Percentiles rank a stretch among this genome's conserved stretches.
Conservation (phyloP, 2,113 vertebrate genomes). For the Galeopterus variegatus region DNA sequence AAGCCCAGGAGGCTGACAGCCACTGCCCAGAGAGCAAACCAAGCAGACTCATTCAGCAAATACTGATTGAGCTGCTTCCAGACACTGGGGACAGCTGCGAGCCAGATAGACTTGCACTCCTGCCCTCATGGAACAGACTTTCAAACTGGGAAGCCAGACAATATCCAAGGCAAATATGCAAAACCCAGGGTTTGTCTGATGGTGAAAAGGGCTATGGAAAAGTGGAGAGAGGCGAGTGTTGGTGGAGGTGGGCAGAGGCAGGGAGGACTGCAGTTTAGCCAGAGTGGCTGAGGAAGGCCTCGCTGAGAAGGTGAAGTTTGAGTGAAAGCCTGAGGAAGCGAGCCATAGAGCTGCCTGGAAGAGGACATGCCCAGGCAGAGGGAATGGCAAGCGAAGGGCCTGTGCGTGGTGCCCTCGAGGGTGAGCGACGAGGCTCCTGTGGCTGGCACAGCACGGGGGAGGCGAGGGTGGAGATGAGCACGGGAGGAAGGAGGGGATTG, state of each 20-base stretch:
- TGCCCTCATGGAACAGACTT: no score
- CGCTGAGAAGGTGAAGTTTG: no score
- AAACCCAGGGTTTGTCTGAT: neutral
- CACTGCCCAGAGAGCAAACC: neutral
- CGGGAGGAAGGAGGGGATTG: neutral
- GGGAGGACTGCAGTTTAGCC: neutral
- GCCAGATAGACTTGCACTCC: neutral
- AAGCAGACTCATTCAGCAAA: accelerated
- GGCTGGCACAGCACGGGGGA: neutral
- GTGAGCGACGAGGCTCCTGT: neutral
- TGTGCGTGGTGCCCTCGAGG: accelerated
- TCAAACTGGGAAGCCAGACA: neutral
- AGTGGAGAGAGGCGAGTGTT: neutral
- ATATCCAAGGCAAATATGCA: no score
- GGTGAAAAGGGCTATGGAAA: no score
- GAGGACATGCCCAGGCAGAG: neutral
- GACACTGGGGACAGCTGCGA: neutral
- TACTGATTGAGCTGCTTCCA: neutral
- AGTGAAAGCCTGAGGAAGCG: neutral
- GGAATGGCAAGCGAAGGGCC: neutral
- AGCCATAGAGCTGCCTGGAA: neutral
- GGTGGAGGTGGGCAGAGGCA: no score
- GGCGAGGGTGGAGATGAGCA: neutral
- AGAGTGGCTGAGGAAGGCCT: neutral
- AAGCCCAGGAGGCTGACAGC: no score